phyloP scores from a whole-genome alignment of 2,797 vertebrate genomes.

The Microhierax caerulescens region DNA sequence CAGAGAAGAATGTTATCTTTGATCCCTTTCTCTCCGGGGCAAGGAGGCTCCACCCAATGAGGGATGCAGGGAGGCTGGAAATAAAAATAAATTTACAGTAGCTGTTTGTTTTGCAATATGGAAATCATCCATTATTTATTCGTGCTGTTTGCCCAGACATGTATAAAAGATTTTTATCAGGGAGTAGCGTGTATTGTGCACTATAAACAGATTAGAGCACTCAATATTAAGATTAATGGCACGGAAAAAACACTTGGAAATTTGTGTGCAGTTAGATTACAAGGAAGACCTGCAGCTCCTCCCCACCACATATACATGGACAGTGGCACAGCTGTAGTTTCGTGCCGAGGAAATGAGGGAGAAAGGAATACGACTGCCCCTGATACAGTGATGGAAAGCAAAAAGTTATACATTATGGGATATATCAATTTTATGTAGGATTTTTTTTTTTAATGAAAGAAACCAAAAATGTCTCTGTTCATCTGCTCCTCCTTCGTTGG shows the following conservation, averaged over 20 bases:
- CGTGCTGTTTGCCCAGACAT: conserved; percentile 24
- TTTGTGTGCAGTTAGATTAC: background rate
- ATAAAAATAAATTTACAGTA: conserved; percentile 74
- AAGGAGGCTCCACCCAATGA: conserved; percentile 62
- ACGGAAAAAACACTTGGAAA: conserved; percentile 56
- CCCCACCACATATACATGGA: background rate
- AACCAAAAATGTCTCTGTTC: background rate
- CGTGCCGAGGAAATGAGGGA: background rate
- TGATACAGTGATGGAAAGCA: background rate
- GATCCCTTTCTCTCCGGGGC: conserved; percentile 76
- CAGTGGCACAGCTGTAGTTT: background rate
- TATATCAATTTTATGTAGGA: background rate
- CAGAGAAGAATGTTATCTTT: conserved; percentile 85
- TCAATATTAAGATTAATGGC: conserved; percentile 58
- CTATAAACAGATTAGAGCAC: conserved; percentile 34
- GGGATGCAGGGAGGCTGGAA: conserved; percentile 36
- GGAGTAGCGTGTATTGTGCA: background rate
- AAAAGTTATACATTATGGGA: background rate
- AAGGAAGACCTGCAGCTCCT: background rate
- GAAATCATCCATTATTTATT: conserved; percentile 61
- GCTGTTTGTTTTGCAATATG: conserved; percentile 50
- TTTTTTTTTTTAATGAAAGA: background rate
- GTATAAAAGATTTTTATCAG: conserved; percentile 46
- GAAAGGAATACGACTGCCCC: background rate
- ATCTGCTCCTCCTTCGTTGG: background rate